Percentiles rank a stretch among this genome's conserved stretches.
phyloP scores from a whole-genome alignment of 2,888 invertebrate genomes.

The Oscheius sp. region DNA sequence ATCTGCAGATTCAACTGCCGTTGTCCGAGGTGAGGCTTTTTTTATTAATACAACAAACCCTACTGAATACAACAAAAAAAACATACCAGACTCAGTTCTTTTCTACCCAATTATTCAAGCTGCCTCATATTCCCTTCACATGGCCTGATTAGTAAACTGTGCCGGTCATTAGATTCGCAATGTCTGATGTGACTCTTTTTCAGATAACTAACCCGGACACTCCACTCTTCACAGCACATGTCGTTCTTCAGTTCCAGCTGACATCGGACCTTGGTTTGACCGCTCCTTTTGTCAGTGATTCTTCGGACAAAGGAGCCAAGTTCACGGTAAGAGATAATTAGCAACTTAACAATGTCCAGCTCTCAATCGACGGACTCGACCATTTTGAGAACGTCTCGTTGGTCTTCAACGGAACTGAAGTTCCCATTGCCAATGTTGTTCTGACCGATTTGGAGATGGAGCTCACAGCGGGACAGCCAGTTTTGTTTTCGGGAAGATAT shows the following conservation, averaged over 20 bases:
- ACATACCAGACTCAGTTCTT: too few species aligned
- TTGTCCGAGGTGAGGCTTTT: conserved; percentile 47
- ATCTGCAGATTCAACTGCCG: conserved; percentile 57
- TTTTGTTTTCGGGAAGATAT: conserved; percentile 54
- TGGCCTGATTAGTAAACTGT: too few species aligned
- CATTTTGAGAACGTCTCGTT: conserved; percentile 58
- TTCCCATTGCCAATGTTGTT: conserved; percentile 52
- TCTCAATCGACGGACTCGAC: conserved; percentile 51
- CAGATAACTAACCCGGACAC: conserved; percentile 53
- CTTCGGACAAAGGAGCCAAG: conserved; percentile 46
- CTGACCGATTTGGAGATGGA: conserved; percentile 56
- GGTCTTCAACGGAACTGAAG: conserved; percentile 51
- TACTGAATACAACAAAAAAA: too few species aligned
- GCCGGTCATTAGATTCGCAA: too few species aligned
- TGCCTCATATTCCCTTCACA: too few species aligned
- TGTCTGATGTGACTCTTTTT: not conserved
- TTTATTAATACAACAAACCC: too few species aligned
- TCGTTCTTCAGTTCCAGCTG: conserved; percentile 54
- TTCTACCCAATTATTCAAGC: too few species aligned
- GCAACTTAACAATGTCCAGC: conserved; percentile 34
- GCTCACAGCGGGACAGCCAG: conserved; percentile 50
- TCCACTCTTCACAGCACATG: conserved; percentile 54
- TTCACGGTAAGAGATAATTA: conserved; percentile 37
- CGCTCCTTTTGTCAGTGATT: conserved; percentile 49
- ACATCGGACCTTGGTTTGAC: conserved; percentile 48